Base-by-base conservation (phyloP, 2,113 vertebrate species). In the Cavia aperea region DNA sequence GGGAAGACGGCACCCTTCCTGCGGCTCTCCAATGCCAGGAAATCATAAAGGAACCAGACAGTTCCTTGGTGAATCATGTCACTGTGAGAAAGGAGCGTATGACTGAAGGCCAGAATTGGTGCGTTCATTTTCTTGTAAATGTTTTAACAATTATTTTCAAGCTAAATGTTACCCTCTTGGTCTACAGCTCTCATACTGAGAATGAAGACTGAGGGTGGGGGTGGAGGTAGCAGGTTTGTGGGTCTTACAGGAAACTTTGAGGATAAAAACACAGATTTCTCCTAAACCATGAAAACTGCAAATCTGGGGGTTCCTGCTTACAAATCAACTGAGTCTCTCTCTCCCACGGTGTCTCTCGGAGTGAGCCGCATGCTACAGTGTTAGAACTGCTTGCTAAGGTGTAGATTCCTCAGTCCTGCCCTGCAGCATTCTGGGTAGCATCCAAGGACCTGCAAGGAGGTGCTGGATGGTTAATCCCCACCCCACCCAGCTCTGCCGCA, bases 211-310 rank as follows among this genome's bases (percentile, higher is more conserved):
- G 85, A 58, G 56, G 39, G 79, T 31, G 79, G 56, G 83, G 78
- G 58, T 21, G 51, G 36, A 49, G 58, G 78, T 31, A 60, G 86
- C 88, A 88, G 75, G 79, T 49, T 11, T 43, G n/a, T 1, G 43
- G 86, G 58, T 39, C 82, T 94, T 89, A 94, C 63, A 82, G 94
- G 94, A 95, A 96, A 95, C 68, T 18, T 82, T 0, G 65, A 94
- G 75, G 79, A 94, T 72, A 86, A 88, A 51, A 89, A 93, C 87
- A n/a, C 58, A 70, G 39, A 66, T 86, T 94, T 93, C 87, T 92
- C 94, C 90, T 88, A 78, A 93, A 43, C 29, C 29, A 49, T 81
- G 75, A 92, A 70, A 88, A 73, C 7, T 1, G 81, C 81, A 63
- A 18, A 21, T 14, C n/a, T 24, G 82, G 89, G 91, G 81, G 89